phyloP scores from a whole-genome alignment of 2,888 invertebrate species.

The Hyppa rectilinea region DNA sequence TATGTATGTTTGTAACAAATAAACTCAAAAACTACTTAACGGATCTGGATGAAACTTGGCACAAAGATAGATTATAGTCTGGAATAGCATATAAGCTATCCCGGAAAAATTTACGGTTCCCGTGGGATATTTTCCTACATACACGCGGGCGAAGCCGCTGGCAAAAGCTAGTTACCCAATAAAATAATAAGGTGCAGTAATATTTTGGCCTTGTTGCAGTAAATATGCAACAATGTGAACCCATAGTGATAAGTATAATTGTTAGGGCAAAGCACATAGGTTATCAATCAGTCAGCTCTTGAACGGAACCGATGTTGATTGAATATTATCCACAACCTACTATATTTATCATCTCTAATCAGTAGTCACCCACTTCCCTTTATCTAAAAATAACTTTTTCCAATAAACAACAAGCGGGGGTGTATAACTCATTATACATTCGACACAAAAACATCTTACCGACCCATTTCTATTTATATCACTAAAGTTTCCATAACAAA shows the following conservation, averaged over 20 bases:
- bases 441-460: not conserved
- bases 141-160: no score
- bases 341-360: conserved; percentile 5
- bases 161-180: not conserved
- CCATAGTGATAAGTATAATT: conserved; percentile 14
- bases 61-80: no score
- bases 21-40: no score
- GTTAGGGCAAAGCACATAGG: conserved; percentile 25
- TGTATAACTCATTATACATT: conserved; percentile 2
- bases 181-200: not conserved
- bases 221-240: conserved; percentile 18
- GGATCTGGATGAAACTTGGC: no score
- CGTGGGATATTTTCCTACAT: no score
- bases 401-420: conserved; percentile 1
- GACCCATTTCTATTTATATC: conserved; percentile 21
- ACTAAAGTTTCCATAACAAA: conserved; percentile 35
- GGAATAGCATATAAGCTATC: no score
- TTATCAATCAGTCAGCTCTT: conserved; percentile 20
- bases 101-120: no score
- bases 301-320: conserved; percentile 7
- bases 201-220: not conserved
- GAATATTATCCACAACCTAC: conserved; percentile 11
- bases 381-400: conserved; percentile 5
- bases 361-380: not conserved
- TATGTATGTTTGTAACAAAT: no score